A percentile compares a stretch with the other conserved stretches of the same genome.
Conservation (phyloP, 2,888 invertebrate species). For the Drosophila anomalipes region DNA sequence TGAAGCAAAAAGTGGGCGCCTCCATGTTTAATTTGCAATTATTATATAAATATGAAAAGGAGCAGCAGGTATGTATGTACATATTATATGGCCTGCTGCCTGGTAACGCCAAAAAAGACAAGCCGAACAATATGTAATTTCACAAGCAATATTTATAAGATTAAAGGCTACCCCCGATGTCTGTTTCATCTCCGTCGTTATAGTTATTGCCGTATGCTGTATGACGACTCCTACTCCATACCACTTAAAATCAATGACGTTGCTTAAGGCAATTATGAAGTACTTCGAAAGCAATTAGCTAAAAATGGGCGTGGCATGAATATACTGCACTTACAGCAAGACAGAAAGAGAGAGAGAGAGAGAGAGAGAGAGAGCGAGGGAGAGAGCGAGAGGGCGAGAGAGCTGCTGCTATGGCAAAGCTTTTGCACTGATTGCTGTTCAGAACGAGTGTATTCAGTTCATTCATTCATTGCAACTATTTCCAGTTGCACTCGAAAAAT, state of each 20-base stretch:
- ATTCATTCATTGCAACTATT: not conserved
- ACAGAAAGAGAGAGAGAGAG: not conserved
- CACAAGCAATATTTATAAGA: constrained; percentile 31
- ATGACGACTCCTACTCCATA: not conserved
- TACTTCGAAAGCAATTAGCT: constrained; percentile 52
- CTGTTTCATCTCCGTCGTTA: constrained; percentile 46
- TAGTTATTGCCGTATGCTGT: not conserved
- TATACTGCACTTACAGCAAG: constrained; percentile 14
- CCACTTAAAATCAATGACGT: not conserved
- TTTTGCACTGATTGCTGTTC: constrained; percentile 33
- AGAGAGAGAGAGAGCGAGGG: not conserved
- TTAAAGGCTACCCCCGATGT: constrained; percentile 17
- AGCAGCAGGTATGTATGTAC: constrained; percentile 38
- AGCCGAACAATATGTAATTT: constrained; percentile 45
- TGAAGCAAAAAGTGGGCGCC: constrained; percentile 30
- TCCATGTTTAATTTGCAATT: constrained; percentile 66
- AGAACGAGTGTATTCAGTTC: constrained; percentile 20
- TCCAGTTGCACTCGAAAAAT: constrained; percentile 17
- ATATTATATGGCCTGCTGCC: constrained; percentile 57
- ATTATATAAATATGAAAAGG: constrained; percentile 55
- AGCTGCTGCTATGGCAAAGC: constrained; percentile 7
- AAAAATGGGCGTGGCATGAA: not conserved
- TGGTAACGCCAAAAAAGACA: constrained; percentile 15
- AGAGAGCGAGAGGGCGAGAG: not conserved
- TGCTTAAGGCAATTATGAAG: constrained; percentile 1